A percentile compares a stretch with the other conserved stretches of the same genome.
phyloP scores from a whole-genome alignment of 2,888 invertebrate species.

The Pristionchus exspectatus region DNA sequence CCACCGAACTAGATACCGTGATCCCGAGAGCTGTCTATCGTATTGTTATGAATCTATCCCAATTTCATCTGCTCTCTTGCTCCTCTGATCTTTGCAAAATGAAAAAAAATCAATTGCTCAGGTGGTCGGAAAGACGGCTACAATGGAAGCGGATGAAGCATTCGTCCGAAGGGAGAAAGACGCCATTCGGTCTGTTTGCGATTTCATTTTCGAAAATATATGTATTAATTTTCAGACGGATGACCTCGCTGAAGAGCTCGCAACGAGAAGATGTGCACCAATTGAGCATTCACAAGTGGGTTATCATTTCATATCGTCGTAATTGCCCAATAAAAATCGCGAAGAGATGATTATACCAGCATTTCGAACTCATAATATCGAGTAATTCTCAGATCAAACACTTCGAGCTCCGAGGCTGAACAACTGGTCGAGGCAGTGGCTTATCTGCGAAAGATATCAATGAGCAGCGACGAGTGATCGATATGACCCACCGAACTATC shows the following conservation, averaged over 20 bases:
- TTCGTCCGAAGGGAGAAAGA: constrained; percentile 7
- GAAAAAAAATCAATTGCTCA: not conserved
- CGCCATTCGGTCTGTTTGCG: not conserved
- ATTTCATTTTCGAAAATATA: not conserved
- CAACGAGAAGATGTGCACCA: constrained; percentile 38
- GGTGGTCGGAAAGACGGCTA: not conserved
- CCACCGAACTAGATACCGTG: no score
- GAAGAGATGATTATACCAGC: not conserved
- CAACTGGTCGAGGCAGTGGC: constrained; percentile 72
- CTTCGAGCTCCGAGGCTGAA: constrained; percentile 54
- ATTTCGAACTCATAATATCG: not conserved
- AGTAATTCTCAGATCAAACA: not conserved
- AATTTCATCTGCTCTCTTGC: no score
- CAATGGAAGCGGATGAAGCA: not conserved
- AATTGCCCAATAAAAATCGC: not conserved
- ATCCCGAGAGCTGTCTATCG: no score
- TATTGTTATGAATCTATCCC: no score
- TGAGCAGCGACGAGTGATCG: constrained; percentile 15
- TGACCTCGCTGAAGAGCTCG: constrained; percentile 19
- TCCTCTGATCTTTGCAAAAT: not conserved
- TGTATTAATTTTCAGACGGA: not conserved
- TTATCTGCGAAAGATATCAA: constrained; percentile 71
- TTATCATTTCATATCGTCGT: not conserved
- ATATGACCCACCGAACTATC: not conserved
- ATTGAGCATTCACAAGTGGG: constrained; percentile 32